Conservation (phyloP, 2,797 vertebrate genomes). For the Aplochiton taeniatus region DNA sequence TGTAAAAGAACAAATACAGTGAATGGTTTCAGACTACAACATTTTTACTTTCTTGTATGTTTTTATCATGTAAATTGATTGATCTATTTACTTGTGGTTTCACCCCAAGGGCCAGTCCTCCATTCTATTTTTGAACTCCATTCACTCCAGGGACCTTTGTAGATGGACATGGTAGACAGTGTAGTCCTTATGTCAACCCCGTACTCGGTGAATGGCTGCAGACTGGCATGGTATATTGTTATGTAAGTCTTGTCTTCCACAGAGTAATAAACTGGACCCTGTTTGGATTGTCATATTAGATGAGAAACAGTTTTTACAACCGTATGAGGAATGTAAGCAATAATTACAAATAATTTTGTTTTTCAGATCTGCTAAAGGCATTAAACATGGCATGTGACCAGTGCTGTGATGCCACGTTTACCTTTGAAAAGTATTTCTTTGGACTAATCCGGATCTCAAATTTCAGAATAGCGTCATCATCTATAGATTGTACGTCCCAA, state of each 20-base stretch:
- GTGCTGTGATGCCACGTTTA: constrained; percentile 26
- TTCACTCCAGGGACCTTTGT: constrained; percentile 69
- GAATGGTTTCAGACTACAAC: background rate
- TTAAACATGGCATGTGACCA: too few relatives aligned
- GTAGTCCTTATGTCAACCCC: constrained; percentile 58
- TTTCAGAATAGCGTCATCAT: fast-evolving
- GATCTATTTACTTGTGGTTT: too few relatives aligned
- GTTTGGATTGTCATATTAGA: background rate
- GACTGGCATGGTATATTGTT: constrained; percentile 10
- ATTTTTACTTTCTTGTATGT: background rate
- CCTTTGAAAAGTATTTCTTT: constrained; percentile 37
- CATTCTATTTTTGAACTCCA: constrained; percentile 58
- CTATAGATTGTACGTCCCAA: constrained; percentile 54
- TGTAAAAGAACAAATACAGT: constrained; percentile 10
- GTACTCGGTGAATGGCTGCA: constrained; percentile 35
- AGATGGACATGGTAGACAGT: fast-evolving
- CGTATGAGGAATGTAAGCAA: background rate
- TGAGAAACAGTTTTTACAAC: too few relatives aligned
- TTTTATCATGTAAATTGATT: background rate
- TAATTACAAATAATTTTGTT: background rate
- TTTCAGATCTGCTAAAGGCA: background rate
- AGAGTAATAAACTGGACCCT: constrained; percentile 20
- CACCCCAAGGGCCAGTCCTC: constrained; percentile 5
- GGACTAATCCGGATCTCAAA: constrained; percentile 60
- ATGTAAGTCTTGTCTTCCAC: background rate